Evolutionary conservation across 2,888 invertebrate genomes (phyloP).

Genomic region (Drosophila mimica): DNA sequence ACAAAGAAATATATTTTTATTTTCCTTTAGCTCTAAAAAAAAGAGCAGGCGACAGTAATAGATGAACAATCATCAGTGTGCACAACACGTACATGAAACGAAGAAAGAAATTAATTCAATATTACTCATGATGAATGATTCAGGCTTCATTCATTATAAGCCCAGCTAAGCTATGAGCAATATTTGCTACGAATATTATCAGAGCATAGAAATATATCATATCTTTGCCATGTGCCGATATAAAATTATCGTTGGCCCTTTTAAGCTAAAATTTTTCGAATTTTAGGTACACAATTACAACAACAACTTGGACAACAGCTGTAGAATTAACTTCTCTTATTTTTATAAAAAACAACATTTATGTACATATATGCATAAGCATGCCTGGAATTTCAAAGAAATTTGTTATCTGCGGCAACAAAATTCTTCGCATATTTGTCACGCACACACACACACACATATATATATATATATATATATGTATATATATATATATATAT

Average conservation of each 20-base stretch:
- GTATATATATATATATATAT: not conserved
- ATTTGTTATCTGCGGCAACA: constrained; percentile 9
- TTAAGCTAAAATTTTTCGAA: too few species aligned
- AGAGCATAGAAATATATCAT: not conserved
- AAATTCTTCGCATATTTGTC: constrained; percentile 1
- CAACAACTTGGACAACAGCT: not conserved
- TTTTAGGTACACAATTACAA: not conserved
- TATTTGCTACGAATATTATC: not conserved
- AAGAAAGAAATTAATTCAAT: not conserved
- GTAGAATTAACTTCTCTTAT: not conserved
- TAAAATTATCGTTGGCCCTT: too few species aligned
- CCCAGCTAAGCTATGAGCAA: too few species aligned
- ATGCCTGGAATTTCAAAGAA: constrained; percentile 7
- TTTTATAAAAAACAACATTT: not conserved
- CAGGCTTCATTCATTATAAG: not conserved
- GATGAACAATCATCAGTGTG: not conserved
- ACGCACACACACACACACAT: not conserved
- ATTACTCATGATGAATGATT: not conserved
- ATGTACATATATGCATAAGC: not conserved
- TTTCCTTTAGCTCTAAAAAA: not conserved
- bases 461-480: not conserved
- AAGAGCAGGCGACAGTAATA: too few species aligned
- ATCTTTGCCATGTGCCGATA: not conserved
- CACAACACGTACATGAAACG: not conserved
- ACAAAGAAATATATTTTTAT: not conserved